Evolutionary conservation across 2,113 vertebrate genomes (phyloP).

Genomic region (Sclerurus mexicanus): DNA sequence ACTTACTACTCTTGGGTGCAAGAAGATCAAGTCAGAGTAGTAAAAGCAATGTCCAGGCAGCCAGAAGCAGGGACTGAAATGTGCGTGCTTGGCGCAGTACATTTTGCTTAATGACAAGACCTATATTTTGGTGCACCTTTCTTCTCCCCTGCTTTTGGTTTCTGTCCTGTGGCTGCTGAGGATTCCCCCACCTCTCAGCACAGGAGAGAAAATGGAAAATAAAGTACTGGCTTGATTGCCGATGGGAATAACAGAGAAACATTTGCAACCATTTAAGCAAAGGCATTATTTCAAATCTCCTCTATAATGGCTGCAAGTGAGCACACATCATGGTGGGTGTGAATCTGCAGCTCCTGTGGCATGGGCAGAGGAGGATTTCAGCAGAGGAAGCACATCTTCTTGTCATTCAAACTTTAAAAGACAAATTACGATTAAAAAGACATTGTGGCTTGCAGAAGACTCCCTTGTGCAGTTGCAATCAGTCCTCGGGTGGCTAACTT

Average conservation of each 20-base stretch:
- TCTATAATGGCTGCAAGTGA: neutral
- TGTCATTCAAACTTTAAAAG: neutral
- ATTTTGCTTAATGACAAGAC: neutral
- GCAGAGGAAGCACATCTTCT: neutral
- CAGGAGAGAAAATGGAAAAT: neutral
- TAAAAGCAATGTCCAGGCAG: neutral
- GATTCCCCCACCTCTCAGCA: neutral
- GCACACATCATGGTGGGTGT: fast-evolving
- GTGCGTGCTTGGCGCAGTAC: neutral
- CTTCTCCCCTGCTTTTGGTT: neutral
- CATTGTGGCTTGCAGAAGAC: neutral
- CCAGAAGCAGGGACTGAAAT: neutral
- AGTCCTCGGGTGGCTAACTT: neutral
- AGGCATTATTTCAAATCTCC: neutral
- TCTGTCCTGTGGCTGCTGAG: neutral
- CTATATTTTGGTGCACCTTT: neutral
- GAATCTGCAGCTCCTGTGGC: neutral
- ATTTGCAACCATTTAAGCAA: neutral
- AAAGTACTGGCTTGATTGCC: neutral
- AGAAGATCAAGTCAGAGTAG: neutral
- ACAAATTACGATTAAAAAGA: neutral
- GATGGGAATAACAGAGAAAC: neutral
- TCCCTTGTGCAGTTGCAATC: neutral
- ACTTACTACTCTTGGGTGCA: neutral
- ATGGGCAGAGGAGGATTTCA: neutral